A percentile compares a stretch with the other conserved stretches of the same genome.
Conservation (phyloP, 2,888 invertebrate genomes). For the Subacronicta megacephala region DNA sequence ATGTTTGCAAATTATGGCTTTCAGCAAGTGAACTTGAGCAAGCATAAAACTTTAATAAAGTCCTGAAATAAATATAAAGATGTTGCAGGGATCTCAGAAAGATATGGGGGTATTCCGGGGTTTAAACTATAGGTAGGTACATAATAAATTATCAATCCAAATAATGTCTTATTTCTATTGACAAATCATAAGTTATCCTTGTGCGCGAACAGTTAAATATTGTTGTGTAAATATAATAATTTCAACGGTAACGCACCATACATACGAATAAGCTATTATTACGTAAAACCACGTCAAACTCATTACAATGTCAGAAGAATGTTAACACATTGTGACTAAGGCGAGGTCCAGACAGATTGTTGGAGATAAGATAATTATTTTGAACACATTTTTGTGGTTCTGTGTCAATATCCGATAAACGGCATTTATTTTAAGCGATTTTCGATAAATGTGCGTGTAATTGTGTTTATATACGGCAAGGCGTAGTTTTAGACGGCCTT, state of each 20-base stretch:
- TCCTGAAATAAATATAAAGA: no score
- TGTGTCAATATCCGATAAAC: slow-evolving; percentile 3
- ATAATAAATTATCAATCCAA: no score
- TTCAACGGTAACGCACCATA: neutral
- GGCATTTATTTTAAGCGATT: neutral
- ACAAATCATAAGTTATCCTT: neutral
- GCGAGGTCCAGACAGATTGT: neutral
- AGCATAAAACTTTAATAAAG: no score
- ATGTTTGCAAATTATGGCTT: no score
- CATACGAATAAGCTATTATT: neutral
- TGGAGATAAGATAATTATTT: slow-evolving; percentile 1
- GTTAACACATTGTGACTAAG: neutral
- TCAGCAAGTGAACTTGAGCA: no score
- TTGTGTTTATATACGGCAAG: no score
- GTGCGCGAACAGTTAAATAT: neutral
- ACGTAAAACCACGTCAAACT: slow-evolving; percentile 7
- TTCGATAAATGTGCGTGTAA: no score
- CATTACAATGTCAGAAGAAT: slow-evolving; percentile 1
- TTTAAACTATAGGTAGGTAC: no score
- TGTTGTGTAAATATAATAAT: neutral
- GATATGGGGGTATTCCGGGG: no score
- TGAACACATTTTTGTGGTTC: neutral
- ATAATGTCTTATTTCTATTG: no score
- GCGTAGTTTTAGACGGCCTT: no score
- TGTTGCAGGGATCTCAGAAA: no score